These are phyloP conservation scores for Drosophila acutilabella DNA, from an alignment of 2,888 invertebrate species.

Conservation along the genomic window DNA sequence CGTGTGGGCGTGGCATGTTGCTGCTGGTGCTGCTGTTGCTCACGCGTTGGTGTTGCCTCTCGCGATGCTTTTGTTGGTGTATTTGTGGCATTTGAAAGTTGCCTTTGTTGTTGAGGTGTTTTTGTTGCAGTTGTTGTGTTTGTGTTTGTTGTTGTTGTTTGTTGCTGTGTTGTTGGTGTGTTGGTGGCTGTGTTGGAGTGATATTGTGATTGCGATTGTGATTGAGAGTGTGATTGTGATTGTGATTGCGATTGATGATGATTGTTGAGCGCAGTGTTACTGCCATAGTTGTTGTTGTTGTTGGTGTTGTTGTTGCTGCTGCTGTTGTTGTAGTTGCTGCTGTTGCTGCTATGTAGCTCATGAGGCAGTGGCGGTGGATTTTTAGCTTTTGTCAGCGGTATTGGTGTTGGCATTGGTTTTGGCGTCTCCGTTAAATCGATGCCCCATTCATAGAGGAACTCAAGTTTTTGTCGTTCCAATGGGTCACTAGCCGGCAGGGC, in stretches of 20 bases:
- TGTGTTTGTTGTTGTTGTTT: conserved; percentile 40
- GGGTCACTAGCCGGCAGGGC: conserved; percentile 92
- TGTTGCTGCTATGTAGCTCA: conserved; percentile 59
- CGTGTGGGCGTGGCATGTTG: conserved; percentile 56
- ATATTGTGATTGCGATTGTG: conserved; percentile 39
- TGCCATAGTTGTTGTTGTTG: conserved; percentile 47
- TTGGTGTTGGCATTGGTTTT: conserved; percentile 84
- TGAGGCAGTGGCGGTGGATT: conserved; percentile 85
- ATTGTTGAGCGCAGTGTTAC: conserved; percentile 55
- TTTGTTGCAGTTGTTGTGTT: conserved; percentile 46
- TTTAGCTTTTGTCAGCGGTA: conserved; percentile 83
- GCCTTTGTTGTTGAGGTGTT: conserved; percentile 47
- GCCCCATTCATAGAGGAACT: conserved; percentile 84
- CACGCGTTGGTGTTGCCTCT: conserved; percentile 72
- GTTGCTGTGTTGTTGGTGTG: conserved; percentile 48
- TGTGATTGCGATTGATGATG: conserved; percentile 37
- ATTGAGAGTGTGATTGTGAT: conserved; percentile 17
- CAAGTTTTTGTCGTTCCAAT: conserved; percentile 83
- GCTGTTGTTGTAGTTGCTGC: conserved; percentile 46
- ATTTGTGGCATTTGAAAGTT: conserved; percentile 57
- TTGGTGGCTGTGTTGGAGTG: conserved; percentile 26
- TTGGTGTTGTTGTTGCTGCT: conserved; percentile 35
- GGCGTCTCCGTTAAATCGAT: conserved; percentile 85
- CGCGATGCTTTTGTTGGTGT: conserved; percentile 71
- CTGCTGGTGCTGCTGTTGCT: conserved; percentile 34